phyloP scores from a whole-genome alignment of 1,140 invertebrate species.

The Pseudomyrmex dendroicus region DNA sequence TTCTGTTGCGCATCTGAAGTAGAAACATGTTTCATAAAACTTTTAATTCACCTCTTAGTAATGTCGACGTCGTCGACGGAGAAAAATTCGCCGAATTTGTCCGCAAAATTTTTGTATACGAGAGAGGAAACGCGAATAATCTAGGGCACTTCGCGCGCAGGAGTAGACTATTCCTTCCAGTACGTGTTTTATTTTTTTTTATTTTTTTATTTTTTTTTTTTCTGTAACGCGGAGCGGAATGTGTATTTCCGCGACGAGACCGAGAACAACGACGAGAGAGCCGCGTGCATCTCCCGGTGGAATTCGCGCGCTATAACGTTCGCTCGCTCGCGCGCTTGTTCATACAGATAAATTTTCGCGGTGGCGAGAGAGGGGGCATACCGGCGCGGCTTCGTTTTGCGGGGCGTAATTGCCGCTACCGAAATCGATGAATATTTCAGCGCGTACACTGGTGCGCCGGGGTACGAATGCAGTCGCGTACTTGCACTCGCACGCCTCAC shows the following conservation, averaged over 20 bases:
- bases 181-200: neutral
- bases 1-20: no score
- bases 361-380: conserved; percentile 53
- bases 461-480: conserved; percentile 35
- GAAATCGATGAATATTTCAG: conserved; percentile 80
- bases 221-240: conserved; percentile 10
- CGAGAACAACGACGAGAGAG: conserved; percentile 30
- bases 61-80: no score
- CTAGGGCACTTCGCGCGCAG: neutral
- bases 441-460: conserved; percentile 39
- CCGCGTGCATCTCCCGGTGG: conserved; percentile 34
- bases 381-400: conserved; percentile 68
- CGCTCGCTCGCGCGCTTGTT: conserved; percentile 52
- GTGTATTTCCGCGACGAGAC: conserved; percentile 28
- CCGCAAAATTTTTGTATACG: neutral
- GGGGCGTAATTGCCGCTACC: conserved; percentile 66
- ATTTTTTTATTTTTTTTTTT: conserved; percentile 34
- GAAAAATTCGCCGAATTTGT: conserved; percentile 4
- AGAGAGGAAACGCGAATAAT: neutral
- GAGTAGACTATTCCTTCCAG: neutral
- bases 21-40: no score
- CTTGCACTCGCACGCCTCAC: conserved; percentile 63
- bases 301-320: conserved; percentile 38
- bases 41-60: no score
- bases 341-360: conserved; percentile 68